phyloP scores from a whole-genome alignment of 2,113 vertebrate genomes.

The Corvus hawaiiensis region DNA sequence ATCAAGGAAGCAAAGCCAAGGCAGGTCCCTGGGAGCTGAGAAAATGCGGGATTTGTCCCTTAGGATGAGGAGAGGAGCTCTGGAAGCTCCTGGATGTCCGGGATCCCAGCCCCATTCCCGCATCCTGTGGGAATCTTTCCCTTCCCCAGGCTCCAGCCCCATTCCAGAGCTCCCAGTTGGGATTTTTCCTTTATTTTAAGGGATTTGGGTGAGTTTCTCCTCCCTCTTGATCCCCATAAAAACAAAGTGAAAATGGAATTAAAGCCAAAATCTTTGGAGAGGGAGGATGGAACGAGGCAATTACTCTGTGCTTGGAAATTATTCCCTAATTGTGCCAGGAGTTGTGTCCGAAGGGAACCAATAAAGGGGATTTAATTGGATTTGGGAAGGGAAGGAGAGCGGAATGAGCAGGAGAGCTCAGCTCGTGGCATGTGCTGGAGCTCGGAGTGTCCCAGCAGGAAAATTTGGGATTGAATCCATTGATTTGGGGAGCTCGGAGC shows the following conservation, averaged over 20 bases:
- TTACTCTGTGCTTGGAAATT: not conserved
- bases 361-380: not conserved
- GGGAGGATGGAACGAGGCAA: not conserved
- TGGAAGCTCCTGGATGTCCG: not conserved
- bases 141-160: not conserved
- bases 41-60: not conserved
- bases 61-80: not conserved
- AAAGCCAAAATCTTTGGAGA: not conserved
- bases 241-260: not conserved
- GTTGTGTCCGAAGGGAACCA: not conserved
- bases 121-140: not conserved
- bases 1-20: not conserved
- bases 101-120: not conserved
- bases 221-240: not conserved
- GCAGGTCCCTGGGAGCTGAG: not conserved
- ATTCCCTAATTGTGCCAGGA: not conserved
- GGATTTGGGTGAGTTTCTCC: not conserved
- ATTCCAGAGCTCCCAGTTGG: not conserved
- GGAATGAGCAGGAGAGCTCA: not conserved
- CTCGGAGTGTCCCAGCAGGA: not conserved
- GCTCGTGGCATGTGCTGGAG: not conserved
- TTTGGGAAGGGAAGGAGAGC: not conserved
- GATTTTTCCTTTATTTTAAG: not conserved
- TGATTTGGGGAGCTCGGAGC: fast-evolving
- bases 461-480: not conserved